phyloP scores from a whole-genome alignment of 2,797 vertebrate species.

The Myripristis murdjan region DNA sequence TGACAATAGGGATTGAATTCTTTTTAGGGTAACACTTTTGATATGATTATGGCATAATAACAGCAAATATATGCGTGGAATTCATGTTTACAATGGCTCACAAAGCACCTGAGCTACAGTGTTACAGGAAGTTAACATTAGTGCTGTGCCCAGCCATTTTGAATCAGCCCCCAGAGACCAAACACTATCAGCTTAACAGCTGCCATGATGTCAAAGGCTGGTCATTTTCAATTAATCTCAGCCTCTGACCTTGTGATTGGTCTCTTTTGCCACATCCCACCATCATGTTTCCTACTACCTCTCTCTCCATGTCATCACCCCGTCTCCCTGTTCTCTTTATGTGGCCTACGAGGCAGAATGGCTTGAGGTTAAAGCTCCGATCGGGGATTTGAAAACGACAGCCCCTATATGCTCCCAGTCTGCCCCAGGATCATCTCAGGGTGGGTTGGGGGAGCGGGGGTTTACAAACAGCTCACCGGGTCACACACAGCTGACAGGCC shows the following conservation, averaged over 20 bases:
- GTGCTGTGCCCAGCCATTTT: neutral
- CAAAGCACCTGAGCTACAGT: neutral
- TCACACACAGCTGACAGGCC: too few species aligned
- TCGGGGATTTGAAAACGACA: too few species aligned
- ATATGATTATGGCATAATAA: neutral
- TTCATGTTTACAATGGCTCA: neutral
- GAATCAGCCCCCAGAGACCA: conserved; percentile 20
- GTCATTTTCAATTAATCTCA: conserved; percentile 36
- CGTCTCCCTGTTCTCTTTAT: neutral
- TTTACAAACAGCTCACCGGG: too few species aligned
- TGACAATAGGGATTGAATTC: neutral
- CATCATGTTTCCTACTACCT: neutral
- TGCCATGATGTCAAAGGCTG: conserved; percentile 19
- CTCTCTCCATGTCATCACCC: conserved; percentile 12
- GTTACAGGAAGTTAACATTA: conserved; percentile 15
- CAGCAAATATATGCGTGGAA: conserved; percentile 9
- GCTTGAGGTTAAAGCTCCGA: conserved; percentile 42
- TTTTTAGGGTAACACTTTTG: neutral
- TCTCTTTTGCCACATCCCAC: conserved; percentile 26
- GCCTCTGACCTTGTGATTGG: conserved; percentile 48
- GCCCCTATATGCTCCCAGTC: too few species aligned
- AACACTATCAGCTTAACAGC: conserved; percentile 39
- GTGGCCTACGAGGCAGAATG: conserved; percentile 34
- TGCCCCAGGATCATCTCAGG: too few species aligned
- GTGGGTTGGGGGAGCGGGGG: too few species aligned